Base-by-base conservation (phyloP, 2,113 vertebrate species). In the Sinocyclocheilus maitianheensis region DNA sequence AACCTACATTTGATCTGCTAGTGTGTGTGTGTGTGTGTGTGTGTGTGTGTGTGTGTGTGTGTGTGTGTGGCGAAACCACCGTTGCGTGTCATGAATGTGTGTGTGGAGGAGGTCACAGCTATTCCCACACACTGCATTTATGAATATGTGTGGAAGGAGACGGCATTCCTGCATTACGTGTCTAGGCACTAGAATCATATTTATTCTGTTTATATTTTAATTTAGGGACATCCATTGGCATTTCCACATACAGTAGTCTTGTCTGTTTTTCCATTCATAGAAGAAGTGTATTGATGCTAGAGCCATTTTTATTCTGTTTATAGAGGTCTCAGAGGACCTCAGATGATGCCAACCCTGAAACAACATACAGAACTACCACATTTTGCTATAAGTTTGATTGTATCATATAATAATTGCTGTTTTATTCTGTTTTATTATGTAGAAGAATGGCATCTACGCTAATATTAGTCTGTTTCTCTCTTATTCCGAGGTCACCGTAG, bases 11-110 rank as follows among this genome's bases (percentile, higher is more conserved):
- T 87, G 53, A 26, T 60, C 22, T 84, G 16, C 63, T 82, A 60
- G 63, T 89, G 84, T 81, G 71, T 78, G 81, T 89, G 77, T 53
- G 77, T 85, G 77, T 76, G 72, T 87, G 78, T 83, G 81, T 63
- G 85, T 77, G 30, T 80, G 77, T 58, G 26, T 26, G 26, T 26
- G 26, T 26, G 18, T n/a, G 34, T 83, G 81, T 63, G 85, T 77
- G 30, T 80, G 77, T 67, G n/a, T 81, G 76, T 18, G 72, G 5
- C 16, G 16, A 62, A 63, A 9, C 22, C 78, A 80, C 63, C 4
- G 1, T 63, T 63, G 78, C 22, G 7, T 80, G 58, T 80, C 10
- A 80, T 80, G 24, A 80, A 80, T 63, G 77, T 63, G 40, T 76
- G 71, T 46, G 46, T 12, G 46, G 46, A 48, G 40, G 55, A 77